Evolutionary conservation across 2,797 vertebrate genomes (phyloP).

Genomic region (Botia kubotai): DNA sequence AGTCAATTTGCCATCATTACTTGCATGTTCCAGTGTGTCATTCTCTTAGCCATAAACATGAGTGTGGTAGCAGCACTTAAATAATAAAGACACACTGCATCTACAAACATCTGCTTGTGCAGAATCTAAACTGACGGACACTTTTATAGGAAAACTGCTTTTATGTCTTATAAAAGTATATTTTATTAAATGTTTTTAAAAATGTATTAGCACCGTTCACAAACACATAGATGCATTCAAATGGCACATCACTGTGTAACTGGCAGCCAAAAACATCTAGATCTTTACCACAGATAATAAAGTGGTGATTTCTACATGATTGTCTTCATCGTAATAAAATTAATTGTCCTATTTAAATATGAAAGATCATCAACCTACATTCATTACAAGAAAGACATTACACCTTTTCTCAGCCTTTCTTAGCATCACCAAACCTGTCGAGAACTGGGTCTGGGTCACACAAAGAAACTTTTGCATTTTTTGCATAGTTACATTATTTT

Average conservation of each 20-base stretch:
- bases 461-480: neutral
- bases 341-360: neutral
- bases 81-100: constrained; percentile 8
- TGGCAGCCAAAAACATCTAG: neutral
- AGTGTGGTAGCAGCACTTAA: constrained; percentile 9
- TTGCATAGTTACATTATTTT: constrained; percentile 5
- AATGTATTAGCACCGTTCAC: constrained; percentile 26
- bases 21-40: neutral
- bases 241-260: neutral
- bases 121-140: too few species aligned
- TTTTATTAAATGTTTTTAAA: constrained; percentile 18
- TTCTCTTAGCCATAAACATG: neutral
- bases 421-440: neutral
- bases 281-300: neutral
- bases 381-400: neutral
- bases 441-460: neutral
- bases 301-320: neutral
- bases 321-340: neutral
- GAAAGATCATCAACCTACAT: neutral
- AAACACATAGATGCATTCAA: neutral
- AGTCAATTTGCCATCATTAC: neutral
- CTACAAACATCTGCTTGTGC: neutral
- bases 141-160: neutral
- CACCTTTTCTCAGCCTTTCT: neutral
- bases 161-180: neutral